These are phyloP conservation scores for Xestia rhomboidea DNA, from an alignment of 2,888 invertebrate species.

Conservation along the genomic window DNA sequence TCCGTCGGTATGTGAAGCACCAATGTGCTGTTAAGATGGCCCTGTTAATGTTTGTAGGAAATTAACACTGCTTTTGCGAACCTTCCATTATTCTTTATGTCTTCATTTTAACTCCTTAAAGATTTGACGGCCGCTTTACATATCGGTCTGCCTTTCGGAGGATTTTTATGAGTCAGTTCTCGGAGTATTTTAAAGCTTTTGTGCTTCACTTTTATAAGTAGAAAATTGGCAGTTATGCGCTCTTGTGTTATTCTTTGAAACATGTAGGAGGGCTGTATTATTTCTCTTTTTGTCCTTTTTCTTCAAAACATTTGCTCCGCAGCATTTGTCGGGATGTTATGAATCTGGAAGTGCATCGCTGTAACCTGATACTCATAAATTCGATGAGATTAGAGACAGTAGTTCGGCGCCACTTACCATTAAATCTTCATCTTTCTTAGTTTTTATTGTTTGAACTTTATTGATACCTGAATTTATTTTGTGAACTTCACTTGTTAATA, in stretches of 20 bases:
- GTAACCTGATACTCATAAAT: slow-evolving; percentile 78
- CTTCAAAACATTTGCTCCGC: slow-evolving; percentile 46
- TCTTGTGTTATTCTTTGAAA: slow-evolving; percentile 57
- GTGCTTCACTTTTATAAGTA: slow-evolving; percentile 53
- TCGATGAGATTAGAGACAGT: slow-evolving; percentile 68
- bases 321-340: slow-evolving; percentile 43
- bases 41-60: slow-evolving; percentile 82
- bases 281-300: slow-evolving; percentile 39
- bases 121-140: slow-evolving; percentile 70
- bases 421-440: slow-evolving; percentile 73
- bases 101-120: slow-evolving; percentile 80
- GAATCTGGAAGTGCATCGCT: slow-evolving; percentile 68
- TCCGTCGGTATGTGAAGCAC: slow-evolving; percentile 75
- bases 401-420: slow-evolving; percentile 72
- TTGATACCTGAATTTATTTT: slow-evolving; percentile 64
- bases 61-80: slow-evolving; percentile 83
- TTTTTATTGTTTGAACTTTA: slow-evolving; percentile 79
- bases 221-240: slow-evolving; percentile 60
- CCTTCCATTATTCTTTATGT: slow-evolving; percentile 80
- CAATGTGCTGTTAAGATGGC: slow-evolving; percentile 77
- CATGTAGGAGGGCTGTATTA: slow-evolving; percentile 31
- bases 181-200: slow-evolving; percentile 65
- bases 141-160: slow-evolving; percentile 63
- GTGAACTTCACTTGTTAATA: slow-evolving; percentile 14
- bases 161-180: slow-evolving; percentile 70